phyloP scores from a whole-genome alignment of 2,797 vertebrate species.

The Spinibarbus caldwelli region DNA sequence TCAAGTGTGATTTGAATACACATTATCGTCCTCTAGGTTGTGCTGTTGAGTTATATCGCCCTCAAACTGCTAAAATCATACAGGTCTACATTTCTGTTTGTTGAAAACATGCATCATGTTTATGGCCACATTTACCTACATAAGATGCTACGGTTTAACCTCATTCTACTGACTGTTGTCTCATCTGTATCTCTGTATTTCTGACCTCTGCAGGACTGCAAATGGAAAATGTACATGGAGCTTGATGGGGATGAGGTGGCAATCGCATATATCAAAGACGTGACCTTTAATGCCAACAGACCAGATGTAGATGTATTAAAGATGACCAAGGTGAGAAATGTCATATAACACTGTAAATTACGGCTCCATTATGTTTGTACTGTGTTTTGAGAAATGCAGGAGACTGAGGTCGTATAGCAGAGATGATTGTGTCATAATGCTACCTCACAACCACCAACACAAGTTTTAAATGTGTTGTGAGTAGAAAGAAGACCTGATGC shows the following conservation, averaged over 20 bases:
- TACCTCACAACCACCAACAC: background rate
- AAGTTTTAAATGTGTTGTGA: conserved; percentile 2
- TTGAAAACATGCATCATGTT: background rate
- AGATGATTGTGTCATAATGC: background rate
- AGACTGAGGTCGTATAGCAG: conserved; percentile 17
- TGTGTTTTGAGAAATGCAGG: background rate
- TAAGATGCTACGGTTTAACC: background rate
- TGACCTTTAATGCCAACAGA: conserved; percentile 91
- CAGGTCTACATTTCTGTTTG: background rate
- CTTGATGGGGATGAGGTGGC: conserved; percentile 97
- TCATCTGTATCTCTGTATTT: conserved; percentile 47
- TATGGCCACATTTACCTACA: background rate
- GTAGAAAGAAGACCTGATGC: background rate
- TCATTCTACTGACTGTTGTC: conserved; percentile 40
- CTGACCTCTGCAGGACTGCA: conserved; percentile 89
- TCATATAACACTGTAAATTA: background rate
- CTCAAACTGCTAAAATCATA: background rate
- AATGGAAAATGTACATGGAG: conserved; percentile 99
- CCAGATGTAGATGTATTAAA: conserved; percentile 87
- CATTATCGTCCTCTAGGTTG: conserved; percentile 75
- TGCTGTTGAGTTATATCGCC: conserved; percentile 78
- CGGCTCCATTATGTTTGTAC: conserved; percentile 6
- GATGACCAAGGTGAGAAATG: conserved; percentile 89
- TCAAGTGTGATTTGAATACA: background rate
- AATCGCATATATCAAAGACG: conserved; percentile 96